These are phyloP conservation scores for Drosophila prosaltans DNA, from an alignment of 1,140 invertebrate species.

Conservation along the genomic window DNA sequence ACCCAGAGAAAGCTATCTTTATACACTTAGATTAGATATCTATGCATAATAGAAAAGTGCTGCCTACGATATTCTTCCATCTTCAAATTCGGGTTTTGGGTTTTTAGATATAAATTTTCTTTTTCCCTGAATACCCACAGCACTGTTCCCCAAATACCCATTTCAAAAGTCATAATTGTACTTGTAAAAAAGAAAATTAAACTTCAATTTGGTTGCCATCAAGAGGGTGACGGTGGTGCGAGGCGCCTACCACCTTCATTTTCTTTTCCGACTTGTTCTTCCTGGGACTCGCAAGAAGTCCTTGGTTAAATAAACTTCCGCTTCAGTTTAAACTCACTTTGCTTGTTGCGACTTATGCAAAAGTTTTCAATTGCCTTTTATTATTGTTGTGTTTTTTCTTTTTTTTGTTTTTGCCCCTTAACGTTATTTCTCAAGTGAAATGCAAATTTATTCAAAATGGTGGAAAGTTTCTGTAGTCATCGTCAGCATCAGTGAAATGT, in stretches of 20 bases:
- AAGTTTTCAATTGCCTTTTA: constrained; percentile 76
- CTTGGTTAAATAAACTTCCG: constrained; percentile 48
- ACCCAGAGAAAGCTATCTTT: too few relatives aligned
- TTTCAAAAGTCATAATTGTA: constrained; percentile 52
- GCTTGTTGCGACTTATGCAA: constrained; percentile 73
- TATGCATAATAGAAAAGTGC: too few relatives aligned
- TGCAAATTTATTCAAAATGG: constrained; percentile 80
- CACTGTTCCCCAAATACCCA: constrained; percentile 23
- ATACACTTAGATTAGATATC: too few relatives aligned
- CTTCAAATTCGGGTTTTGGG: not conserved
- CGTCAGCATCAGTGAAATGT: constrained; percentile 31
- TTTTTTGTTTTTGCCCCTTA: not conserved
- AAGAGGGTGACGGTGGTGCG: not conserved
- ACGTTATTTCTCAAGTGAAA: constrained; percentile 59
- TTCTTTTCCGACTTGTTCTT: not conserved
- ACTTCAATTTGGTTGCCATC: constrained; percentile 56
- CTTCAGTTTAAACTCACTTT: constrained; percentile 68
- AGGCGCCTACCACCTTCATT: not conserved
- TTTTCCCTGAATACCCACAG: not conserved
- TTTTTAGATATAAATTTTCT: not conserved
- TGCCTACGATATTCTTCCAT: not conserved
- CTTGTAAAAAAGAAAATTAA: constrained; percentile 75
- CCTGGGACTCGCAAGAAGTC: constrained; percentile 23
- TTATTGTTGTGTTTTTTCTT: constrained; percentile 22
- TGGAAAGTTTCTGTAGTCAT: constrained; percentile 53